Evolutionary conservation across 2,113 vertebrate genomes (phyloP), one percentile per base, ranked within the genome.

Genomic region (Carlito syrichta): DNA sequence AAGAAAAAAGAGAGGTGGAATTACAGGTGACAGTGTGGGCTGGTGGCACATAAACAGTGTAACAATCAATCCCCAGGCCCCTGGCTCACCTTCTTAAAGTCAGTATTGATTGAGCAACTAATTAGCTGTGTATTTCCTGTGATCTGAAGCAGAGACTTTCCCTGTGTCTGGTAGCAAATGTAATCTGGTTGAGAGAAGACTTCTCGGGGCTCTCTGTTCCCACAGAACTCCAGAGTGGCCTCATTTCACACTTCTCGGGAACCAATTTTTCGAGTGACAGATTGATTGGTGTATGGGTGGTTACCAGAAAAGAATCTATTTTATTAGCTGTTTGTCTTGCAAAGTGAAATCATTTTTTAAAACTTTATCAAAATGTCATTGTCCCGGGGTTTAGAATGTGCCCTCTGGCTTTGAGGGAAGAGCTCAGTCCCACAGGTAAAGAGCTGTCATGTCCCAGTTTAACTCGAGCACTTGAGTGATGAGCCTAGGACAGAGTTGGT

Each of bases 241-340:
- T 97, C 94, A 92, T 97, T 98, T 98, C 97, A 97, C 96, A 96
- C 97, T 89, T 96, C 96, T 92, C 14, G 48, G 96, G 96, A 97
- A 93, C 95, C 89, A 94, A 62, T 27, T 95, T 97, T 97, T 91
- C 74, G 1, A 97, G 94, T 98, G 97, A 98, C 97, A 98, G 95
- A 95, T 98, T 98, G 98, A 98, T 98, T 93, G 95, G 86, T 96
- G 96, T 96, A 98, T 96, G 98, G 98, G 96, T 90, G 97, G 97
- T 97, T 98, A 97, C 97, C 97, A 96, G 97, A 97, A 98, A 97
- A 97, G 95, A 97, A 90, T 89, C 96, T 96, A 96, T 97, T 98
- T 98, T 97, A 98, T 98, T 97, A 98, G 97, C 97, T 97, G 96
- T 98, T 98, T 98, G 96, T 97, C 97, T 98, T 97, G 77, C 81